These are phyloP conservation scores for Callyntrura sp. DNA, from an alignment of 2,888 invertebrate species.

Conservation along the genomic window DNA sequence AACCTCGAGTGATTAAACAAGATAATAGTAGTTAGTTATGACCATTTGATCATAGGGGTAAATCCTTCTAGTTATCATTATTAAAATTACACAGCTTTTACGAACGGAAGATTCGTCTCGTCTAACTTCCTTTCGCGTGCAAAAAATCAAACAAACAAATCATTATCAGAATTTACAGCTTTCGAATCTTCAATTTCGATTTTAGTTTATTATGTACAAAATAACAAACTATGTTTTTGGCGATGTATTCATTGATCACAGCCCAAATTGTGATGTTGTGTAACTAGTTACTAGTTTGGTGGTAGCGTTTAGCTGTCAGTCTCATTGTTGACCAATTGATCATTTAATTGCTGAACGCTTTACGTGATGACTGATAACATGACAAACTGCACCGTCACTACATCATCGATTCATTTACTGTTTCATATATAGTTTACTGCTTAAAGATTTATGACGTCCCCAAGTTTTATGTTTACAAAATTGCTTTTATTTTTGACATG, in stretches of 20 bases:
- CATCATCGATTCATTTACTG: conserved; percentile 25
- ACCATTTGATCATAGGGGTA: too few species aligned
- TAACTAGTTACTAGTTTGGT: not conserved
- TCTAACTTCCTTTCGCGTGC: not conserved
- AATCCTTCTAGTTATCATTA: not conserved
- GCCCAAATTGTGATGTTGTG: too few species aligned
- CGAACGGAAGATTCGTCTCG: not conserved
- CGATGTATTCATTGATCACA: too few species aligned
- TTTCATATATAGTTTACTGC: too few species aligned
- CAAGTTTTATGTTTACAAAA: too few species aligned
- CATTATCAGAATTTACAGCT: too few species aligned
- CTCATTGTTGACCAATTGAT: conserved; percentile 21
- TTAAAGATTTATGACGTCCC: too few species aligned
- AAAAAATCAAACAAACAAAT: not conserved
- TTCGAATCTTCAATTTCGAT: too few species aligned
- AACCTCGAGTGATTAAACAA: not conserved
- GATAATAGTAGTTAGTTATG: not conserved
- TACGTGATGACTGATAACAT: not conserved
- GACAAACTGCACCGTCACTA: conserved; percentile 5
- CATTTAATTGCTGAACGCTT: conserved; percentile 1
- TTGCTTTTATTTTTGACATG: not conserved
- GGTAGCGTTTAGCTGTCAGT: not conserved
- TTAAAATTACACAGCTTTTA: not conserved
- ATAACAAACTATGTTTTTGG: too few species aligned
- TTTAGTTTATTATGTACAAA: too few species aligned